These are phyloP conservation scores for Boulengeromyrus knoepffleri DNA, from an alignment of 2,113 vertebrate genomes.

Conservation along the genomic window DNA sequence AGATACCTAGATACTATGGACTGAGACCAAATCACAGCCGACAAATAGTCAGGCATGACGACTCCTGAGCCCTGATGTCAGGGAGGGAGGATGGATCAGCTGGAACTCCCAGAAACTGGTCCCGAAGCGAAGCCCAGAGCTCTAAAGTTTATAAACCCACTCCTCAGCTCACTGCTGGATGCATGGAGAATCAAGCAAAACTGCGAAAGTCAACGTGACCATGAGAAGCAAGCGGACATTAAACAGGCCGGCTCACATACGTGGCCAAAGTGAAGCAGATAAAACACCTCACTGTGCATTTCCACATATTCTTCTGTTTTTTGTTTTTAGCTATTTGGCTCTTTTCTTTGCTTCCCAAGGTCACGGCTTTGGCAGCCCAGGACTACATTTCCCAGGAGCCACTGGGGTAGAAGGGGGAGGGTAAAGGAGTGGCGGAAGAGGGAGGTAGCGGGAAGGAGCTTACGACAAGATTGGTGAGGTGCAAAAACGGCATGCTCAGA, in stretches of 20 bases:
- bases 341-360: slow-evolving; percentile 16
- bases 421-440: slow-evolving; percentile 58
- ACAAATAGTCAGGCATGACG: background rate
- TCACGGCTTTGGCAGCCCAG: slow-evolving; percentile 33
- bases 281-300: background rate
- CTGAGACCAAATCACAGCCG: background rate
- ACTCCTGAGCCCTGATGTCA: background rate
- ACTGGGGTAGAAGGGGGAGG: slow-evolving; percentile 36
- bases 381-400: slow-evolving; percentile 44
- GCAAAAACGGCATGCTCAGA: slow-evolving; percentile 88
- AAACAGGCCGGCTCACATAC: background rate
- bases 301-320: background rate
- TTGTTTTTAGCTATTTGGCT: background rate
- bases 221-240: slow-evolving; percentile 10
- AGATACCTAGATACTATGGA: background rate
- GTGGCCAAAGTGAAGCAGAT: background rate
- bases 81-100: background rate
- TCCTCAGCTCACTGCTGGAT: slow-evolving; percentile 17
- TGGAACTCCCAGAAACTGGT: background rate
- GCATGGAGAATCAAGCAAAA: slow-evolving; percentile 18
- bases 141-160: slow-evolving; percentile 13
- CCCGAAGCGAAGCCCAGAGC: slow-evolving; percentile 7
- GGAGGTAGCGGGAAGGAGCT: slow-evolving; percentile 59
- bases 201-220: slow-evolving; percentile 10
- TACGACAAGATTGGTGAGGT: slow-evolving; percentile 94